A percentile compares a stretch with the other conserved stretches of the same genome.
Evolutionary conservation across 2,888 invertebrate genomes (phyloP).

Genomic region (Synergus itoensis): DNA sequence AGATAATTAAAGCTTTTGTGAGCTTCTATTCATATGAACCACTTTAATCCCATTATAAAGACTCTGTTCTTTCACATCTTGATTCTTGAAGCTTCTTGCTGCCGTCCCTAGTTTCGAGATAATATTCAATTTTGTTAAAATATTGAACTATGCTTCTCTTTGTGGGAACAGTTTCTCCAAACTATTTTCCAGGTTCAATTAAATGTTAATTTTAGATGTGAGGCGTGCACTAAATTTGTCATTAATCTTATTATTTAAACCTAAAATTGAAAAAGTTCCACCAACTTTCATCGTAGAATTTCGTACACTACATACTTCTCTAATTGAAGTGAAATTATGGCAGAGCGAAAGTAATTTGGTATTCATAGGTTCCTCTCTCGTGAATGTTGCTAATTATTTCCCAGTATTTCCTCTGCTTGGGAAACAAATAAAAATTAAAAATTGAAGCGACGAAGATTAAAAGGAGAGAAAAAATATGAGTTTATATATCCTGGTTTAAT

Average conservation of each 20-base stretch:
- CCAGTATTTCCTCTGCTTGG: neutral
- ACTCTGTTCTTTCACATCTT: neutral
- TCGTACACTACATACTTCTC: neutral
- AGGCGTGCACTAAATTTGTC: neutral
- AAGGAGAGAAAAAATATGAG: neutral
- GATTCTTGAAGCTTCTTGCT: neutral
- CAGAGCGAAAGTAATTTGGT: neutral
- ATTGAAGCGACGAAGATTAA: neutral
- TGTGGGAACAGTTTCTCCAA: neutral
- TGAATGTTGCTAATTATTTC: neutral
- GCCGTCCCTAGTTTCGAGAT: too few relatives aligned
- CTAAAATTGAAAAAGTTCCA: neutral
- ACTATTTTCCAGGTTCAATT: neutral
- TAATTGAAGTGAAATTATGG: neutral
- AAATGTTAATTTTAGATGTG: neutral
- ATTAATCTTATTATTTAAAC: neutral
- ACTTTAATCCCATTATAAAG: neutral
- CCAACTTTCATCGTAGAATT: too few relatives aligned
- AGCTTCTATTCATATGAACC: neutral
- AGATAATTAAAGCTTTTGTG: neutral
- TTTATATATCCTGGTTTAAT: slow-evolving; percentile 5
- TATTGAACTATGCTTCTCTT: neutral
- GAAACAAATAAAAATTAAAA: neutral
- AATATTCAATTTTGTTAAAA: neutral
- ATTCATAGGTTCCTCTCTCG: neutral